Conservation (phyloP, 2,888 invertebrate genomes). For the Cerastis leucographa region DNA sequence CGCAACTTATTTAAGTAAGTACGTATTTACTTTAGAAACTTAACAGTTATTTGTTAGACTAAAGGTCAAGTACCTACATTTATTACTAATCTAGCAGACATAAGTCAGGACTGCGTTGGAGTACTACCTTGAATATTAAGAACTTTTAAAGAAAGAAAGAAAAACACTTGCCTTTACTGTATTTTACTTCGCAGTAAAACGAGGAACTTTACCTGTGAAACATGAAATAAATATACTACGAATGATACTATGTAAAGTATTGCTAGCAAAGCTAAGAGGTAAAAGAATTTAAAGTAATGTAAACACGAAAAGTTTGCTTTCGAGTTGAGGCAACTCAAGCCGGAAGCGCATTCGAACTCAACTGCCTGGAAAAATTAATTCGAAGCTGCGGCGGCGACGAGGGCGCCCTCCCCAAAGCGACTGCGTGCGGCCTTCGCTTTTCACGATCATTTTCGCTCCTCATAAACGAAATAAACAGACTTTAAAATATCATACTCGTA, state of each 20-base stretch:
- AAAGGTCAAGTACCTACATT: constrained; percentile 34
- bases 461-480: constrained; percentile 77
- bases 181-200: constrained; percentile 47
- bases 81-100: constrained; percentile 18
- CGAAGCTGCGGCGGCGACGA: constrained; percentile 81
- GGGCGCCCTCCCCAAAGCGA: constrained; percentile 66
- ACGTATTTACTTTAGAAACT: constrained; percentile 17
- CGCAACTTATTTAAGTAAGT: constrained; percentile 25
- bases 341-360: constrained; percentile 89
- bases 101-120: constrained; percentile 3
- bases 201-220: constrained; percentile 68
- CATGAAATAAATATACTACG: constrained; percentile 74
- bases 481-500: constrained; percentile 75
- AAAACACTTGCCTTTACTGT: constrained; percentile 42
- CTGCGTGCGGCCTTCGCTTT: constrained; percentile 73
- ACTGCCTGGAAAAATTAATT: constrained; percentile 90
- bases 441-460: constrained; percentile 79
- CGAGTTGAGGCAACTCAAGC: constrained; percentile 87
- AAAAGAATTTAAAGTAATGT: constrained; percentile 88
- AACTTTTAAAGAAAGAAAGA: constrained; percentile 25
- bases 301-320: constrained; percentile 89
- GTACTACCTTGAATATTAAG: constrained; percentile 43
- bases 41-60: constrained; percentile 22
- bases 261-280: constrained; percentile 84
- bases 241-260: constrained; percentile 84